Percentiles rank a stretch among this genome's conserved stretches.
Evolutionary conservation across 2,113 vertebrate species (phyloP).

Genomic region (Lipophrys pholis): DNA sequence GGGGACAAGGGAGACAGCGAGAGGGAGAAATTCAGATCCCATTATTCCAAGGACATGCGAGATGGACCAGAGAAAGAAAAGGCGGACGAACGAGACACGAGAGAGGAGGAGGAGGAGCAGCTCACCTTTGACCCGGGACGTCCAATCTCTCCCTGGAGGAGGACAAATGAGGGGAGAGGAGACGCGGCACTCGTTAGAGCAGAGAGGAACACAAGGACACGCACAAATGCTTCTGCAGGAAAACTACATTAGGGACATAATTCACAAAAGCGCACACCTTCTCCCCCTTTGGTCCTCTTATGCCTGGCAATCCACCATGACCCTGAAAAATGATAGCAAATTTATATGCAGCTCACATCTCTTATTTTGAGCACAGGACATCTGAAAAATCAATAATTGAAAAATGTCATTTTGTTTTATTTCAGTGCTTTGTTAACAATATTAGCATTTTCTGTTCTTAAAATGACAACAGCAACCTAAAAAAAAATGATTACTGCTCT

Average conservation of each 20-base stretch:
- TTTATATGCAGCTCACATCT: conserved; percentile 34
- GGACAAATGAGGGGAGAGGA: conserved; percentile 59
- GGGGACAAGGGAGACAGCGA: conserved; percentile 6
- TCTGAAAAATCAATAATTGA: conserved; percentile 48
- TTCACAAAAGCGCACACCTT: conserved; percentile 81
- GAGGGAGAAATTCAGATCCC: conserved; percentile 32
- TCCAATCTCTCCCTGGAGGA: conserved; percentile 92
- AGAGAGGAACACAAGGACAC: conserved; percentile 46
- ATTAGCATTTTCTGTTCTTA: conserved; percentile 2
- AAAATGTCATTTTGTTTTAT: conserved; percentile 17
- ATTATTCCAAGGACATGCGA: conserved; percentile 62
- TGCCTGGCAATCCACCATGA: conserved; percentile 87
- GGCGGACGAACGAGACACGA: neutral
- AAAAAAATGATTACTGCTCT: neutral
- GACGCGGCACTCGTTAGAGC: conserved; percentile 41
- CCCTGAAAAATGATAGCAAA: conserved; percentile 80
- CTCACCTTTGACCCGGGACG: conserved; percentile 94
- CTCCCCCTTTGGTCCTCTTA: conserved; percentile 91
- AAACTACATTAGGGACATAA: conserved; percentile 43
- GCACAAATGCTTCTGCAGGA: conserved; percentile 20
- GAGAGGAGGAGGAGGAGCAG: conserved; percentile 20
- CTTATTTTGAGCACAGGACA: conserved; percentile 1
- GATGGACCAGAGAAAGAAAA: conserved; percentile 19
- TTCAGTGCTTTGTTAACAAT: conserved; percentile 16
- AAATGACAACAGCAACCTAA: conserved; percentile 3